A percentile compares a stretch with the other conserved stretches of the same genome.
Conservation (phyloP, 2,888 invertebrate genomes). For the Caenorhabditis virilis region DNA sequence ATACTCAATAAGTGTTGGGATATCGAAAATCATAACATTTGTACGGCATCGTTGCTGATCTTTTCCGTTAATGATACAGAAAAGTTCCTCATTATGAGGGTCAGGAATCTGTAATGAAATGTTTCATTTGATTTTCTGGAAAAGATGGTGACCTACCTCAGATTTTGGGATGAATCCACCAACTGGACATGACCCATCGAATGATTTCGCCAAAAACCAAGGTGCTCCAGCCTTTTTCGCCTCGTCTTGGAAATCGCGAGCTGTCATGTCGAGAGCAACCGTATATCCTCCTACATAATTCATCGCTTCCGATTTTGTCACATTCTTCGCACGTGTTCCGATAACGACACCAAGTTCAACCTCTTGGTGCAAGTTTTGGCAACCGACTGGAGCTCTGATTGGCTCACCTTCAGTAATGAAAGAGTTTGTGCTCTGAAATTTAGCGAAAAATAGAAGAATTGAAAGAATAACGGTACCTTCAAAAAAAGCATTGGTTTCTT, state of each 20-base stretch:
- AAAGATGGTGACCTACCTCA: background rate
- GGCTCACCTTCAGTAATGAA: conserved; percentile 55
- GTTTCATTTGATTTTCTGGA: background rate
- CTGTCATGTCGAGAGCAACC: conserved; percentile 79
- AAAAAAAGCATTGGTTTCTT: conserved; percentile 77
- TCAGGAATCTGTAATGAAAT: conserved; percentile 70
- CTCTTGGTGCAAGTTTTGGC: conserved; percentile 77
- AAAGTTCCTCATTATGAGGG: conserved; percentile 74
- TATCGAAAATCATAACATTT: conserved; percentile 75
- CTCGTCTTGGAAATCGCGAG: conserved; percentile 72
- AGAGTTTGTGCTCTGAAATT: conserved; percentile 41
- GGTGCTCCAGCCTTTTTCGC: conserved; percentile 76
- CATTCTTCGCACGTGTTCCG: conserved; percentile 72
- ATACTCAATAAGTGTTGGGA: conserved; percentile 76
- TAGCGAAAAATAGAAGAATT: background rate
- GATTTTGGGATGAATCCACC: conserved; percentile 74
- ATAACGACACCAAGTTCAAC: conserved; percentile 81
- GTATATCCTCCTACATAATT: conserved; percentile 62
- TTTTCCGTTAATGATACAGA: conserved; percentile 72
- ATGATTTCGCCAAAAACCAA: conserved; percentile 81
- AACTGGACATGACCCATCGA: conserved; percentile 81
- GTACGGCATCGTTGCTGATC: conserved; percentile 55
- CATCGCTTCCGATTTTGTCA: conserved; percentile 44
- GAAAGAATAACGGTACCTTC: conserved; percentile 70
- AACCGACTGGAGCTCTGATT: conserved; percentile 76